These are phyloP conservation scores for Polypedilum vanderplanki DNA, from an alignment of 1,140 invertebrate genomes.

Conservation along the genomic window DNA sequence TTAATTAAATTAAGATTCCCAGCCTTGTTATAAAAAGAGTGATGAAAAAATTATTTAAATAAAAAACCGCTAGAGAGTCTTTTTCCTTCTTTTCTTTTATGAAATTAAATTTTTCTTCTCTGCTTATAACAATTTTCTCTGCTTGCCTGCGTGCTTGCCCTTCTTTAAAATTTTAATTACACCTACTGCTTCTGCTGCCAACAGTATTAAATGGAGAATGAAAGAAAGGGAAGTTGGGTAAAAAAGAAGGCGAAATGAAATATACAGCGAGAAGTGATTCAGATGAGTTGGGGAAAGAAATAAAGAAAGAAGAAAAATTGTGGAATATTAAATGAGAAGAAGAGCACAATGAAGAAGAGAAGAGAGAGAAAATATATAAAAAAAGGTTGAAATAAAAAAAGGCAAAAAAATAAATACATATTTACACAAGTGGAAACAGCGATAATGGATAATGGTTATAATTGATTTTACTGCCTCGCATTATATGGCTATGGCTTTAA, in stretches of 20 bases:
- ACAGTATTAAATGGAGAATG: background rate
- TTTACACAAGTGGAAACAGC: constrained; percentile 27
- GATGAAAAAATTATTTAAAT: too few relatives aligned
- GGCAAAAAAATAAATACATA: constrained; percentile 7
- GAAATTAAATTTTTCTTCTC: constrained; percentile 6
- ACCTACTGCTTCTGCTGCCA: constrained; percentile 5
- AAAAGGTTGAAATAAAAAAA: background rate
- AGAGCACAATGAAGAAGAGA: background rate
- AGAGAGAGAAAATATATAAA: background rate
- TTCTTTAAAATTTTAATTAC: constrained; percentile 27
- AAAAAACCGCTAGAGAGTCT: too few relatives aligned
- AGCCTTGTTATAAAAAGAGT: too few relatives aligned
- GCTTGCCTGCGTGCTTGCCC: constrained; percentile 8
- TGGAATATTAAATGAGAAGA: constrained; percentile 8
- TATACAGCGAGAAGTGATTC: background rate
- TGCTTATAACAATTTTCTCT: background rate
- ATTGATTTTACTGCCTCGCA: constrained; percentile 28
- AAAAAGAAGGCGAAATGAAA: background rate
- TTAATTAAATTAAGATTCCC: too few relatives aligned
- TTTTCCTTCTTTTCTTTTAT: background rate
- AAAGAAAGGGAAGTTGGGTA: background rate
- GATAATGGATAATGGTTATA: constrained; percentile 28
- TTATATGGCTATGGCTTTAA: constrained; percentile 27
- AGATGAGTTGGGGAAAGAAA: background rate
- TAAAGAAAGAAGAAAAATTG: background rate